phyloP scores from a whole-genome alignment of 2,797 vertebrate genomes.

The Poecilia wingei region DNA sequence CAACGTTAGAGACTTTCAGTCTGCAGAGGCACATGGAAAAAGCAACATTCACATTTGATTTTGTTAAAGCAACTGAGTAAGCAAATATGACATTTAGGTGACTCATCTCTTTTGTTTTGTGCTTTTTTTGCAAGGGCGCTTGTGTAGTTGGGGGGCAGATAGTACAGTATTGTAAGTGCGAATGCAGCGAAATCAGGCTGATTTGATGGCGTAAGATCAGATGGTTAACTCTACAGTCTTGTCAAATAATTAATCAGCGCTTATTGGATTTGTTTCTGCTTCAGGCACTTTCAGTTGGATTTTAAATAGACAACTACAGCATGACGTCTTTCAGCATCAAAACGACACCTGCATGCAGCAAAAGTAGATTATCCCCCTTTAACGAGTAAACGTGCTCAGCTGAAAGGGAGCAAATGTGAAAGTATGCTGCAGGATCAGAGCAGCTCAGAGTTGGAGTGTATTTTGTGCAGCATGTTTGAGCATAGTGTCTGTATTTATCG shows the following conservation, averaged over 20 bases:
- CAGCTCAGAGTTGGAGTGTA: conserved; percentile 13
- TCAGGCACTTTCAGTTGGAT: not conserved
- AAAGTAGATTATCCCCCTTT: conserved; percentile 20
- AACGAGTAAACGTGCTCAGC: not conserved
- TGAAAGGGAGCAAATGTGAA: conserved; percentile 3
- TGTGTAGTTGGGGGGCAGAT: conserved; percentile 16
- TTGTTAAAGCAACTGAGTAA: conserved; percentile 50
- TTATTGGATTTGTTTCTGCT: conserved; percentile 8
- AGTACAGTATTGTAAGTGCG: conserved; percentile 16
- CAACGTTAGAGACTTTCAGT: conserved; percentile 5
- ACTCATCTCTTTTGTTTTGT: conserved; percentile 49
- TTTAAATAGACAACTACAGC: conserved; percentile 24
- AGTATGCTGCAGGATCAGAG: conserved; percentile 14
- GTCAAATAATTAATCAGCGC: conserved; percentile 21
- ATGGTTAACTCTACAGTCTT: conserved; percentile 3
- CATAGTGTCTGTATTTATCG: conserved; percentile 18
- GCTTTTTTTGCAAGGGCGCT: conserved; percentile 24
- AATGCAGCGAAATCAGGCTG: conserved; percentile 9
- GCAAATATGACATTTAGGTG: conserved; percentile 61
- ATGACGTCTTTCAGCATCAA: conserved; percentile 9
- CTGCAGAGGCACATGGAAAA: conserved; percentile 29
- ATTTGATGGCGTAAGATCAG: conserved; percentile 2
- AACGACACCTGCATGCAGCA: conserved; percentile 6
- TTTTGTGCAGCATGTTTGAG: conserved; percentile 9
- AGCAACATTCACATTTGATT: conserved; percentile 31